Evolutionary conservation across 2,113 vertebrate genomes (phyloP).

Genomic region (Struthidea cinerea): DNA sequence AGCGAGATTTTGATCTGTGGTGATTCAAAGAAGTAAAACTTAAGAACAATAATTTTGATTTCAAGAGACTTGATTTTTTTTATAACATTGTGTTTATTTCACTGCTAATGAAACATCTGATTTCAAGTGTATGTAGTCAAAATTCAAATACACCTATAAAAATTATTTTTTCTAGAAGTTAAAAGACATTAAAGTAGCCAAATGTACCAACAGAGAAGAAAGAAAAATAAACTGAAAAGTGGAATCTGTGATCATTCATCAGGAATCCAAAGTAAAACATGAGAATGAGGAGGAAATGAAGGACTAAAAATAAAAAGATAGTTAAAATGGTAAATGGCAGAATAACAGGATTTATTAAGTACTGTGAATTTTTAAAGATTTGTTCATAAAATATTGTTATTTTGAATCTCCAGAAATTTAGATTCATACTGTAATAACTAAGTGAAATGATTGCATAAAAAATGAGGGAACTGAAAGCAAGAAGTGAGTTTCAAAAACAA

Average conservation of each 20-base stretch:
- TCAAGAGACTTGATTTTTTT: background rate
- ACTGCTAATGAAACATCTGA: background rate
- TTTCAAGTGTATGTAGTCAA: slow-evolving; percentile 18
- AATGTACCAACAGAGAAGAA: slow-evolving; percentile 36
- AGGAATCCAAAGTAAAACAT: slow-evolving; percentile 56
- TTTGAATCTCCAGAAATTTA: background rate
- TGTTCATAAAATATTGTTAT: background rate
- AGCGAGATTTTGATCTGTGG: background rate
- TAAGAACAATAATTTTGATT: background rate
- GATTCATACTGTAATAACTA: background rate
- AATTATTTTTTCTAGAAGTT: slow-evolving; percentile 43
- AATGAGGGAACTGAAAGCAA: background rate
- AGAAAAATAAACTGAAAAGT: slow-evolving; percentile 57
- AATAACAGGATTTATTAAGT: slow-evolving; percentile 44
- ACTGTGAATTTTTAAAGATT: slow-evolving; percentile 12
- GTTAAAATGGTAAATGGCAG: slow-evolving; percentile 21
- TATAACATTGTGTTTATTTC: background rate
- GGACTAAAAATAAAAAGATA: slow-evolving; percentile 44
- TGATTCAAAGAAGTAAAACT: background rate
- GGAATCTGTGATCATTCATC: slow-evolving; percentile 47
- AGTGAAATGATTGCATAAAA: background rate
- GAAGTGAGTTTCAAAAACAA: slow-evolving; percentile 7
- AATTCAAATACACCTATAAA: slow-evolving; percentile 32
- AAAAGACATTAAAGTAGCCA: slow-evolving; percentile 34
- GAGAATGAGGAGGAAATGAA: slow-evolving; percentile 50